These are phyloP conservation scores for Solenodon paradoxus DNA, from an alignment of 2,113 vertebrate genomes.

Conservation along the genomic window DNA sequence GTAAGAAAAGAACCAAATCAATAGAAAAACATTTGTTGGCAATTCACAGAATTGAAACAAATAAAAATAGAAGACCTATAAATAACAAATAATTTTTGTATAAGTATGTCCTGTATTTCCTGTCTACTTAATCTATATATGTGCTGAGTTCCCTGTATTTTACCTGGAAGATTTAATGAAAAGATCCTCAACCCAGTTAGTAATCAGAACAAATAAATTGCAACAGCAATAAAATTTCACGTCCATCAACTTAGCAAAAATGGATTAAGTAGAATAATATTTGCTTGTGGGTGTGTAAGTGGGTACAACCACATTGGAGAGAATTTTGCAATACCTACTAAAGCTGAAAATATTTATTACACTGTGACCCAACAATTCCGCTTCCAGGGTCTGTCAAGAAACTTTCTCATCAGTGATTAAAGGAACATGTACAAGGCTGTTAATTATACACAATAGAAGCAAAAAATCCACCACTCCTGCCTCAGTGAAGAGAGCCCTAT, in stretches of 20 bases:
- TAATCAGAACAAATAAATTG: not conserved
- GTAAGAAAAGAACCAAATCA: not conserved
- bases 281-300: not conserved
- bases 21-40: not conserved
- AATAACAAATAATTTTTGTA: not conserved
- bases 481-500: not conserved
- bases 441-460: not conserved
- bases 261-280: not conserved
- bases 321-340: not conserved
- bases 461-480: too few relatives aligned
- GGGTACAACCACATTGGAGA: not conserved
- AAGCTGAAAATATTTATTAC: not conserved
- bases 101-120: not conserved
- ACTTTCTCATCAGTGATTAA: not conserved
- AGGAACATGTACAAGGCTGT: not conserved
- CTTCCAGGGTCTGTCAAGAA: not conserved
- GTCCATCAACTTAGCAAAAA: not conserved
- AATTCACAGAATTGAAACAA: not conserved
- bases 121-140: too few relatives aligned
- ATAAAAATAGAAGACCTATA: not conserved
- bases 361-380: not conserved
- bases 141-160: not conserved
- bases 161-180: not conserved
- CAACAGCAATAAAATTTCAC: not conserved
- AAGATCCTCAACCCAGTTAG: not conserved